Conservation (phyloP, 35 echinoderm and acorn worm species). For the Ophiothrix spiculata region DNA sequence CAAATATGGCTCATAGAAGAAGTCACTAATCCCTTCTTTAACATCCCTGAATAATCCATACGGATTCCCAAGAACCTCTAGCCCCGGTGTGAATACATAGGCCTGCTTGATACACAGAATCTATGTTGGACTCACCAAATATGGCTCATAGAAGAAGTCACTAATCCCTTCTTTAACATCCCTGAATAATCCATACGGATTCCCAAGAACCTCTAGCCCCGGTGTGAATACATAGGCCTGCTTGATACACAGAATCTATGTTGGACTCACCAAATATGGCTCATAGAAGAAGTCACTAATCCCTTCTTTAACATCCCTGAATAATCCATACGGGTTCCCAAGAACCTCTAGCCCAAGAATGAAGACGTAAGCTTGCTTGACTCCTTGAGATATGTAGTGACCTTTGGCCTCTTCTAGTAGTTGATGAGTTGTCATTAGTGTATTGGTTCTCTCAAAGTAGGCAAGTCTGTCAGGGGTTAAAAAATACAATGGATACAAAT, state of each 20-base stretch:
- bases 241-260: too few species aligned
- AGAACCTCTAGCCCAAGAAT: slow-evolving; percentile 95
- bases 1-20: slow-evolving; percentile 99
- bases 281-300: slow-evolving; percentile 99
- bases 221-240: slow-evolving; percentile 94
- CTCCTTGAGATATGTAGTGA: slow-evolving; percentile 89
- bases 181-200: slow-evolving; percentile 89
- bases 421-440: slow-evolving; percentile 67
- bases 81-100: slow-evolving; percentile 85
- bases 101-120: too few species aligned
- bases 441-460: slow-evolving; percentile 93
- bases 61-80: slow-evolving; percentile 97
- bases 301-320: slow-evolving; percentile 90
- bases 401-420: slow-evolving; percentile 62
- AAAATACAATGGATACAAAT: slow-evolving; percentile 39
- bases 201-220: slow-evolving; percentile 93
- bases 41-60: slow-evolving; percentile 91
- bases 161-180: slow-evolving; percentile 96
- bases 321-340: slow-evolving; percentile 92
- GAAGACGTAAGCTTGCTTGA: slow-evolving; percentile 95
- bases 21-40: slow-evolving; percentile 95
- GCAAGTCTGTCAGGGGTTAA: slow-evolving; percentile 58
- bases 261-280: slow-evolving; percentile 79
- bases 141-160: slow-evolving; percentile 99
- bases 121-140: slow-evolving; percentile 65